Percentiles rank a stretch among this genome's conserved stretches.
These are phyloP conservation scores for Chaetops frenatus DNA, from an alignment of 2,113 vertebrate species.

Conservation along the genomic window DNA sequence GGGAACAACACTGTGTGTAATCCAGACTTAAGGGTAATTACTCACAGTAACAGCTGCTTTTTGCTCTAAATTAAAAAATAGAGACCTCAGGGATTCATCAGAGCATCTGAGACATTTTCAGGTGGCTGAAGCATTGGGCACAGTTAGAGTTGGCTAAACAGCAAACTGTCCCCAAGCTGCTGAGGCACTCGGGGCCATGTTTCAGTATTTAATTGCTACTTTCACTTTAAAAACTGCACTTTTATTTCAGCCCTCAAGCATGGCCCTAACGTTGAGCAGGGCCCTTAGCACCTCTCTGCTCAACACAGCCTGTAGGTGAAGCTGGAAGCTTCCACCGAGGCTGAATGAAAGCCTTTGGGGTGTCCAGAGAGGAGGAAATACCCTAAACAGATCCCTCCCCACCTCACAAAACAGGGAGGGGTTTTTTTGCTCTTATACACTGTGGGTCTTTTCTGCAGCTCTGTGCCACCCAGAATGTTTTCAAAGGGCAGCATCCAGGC, in stretches of 20 bases:
- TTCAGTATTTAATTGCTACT: not conserved
- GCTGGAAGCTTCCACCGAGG: not conserved
- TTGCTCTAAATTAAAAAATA: not conserved
- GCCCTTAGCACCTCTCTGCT: not conserved
- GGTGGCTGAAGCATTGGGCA: not conserved
- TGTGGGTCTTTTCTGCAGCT: not conserved
- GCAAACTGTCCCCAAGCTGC: not conserved
- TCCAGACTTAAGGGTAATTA: not conserved
- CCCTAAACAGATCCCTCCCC: conserved; percentile 13
- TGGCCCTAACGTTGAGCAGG: not conserved
- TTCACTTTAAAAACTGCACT: not conserved
- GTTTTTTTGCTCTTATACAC: not conserved
- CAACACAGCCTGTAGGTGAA: not conserved
- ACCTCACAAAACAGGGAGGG: not conserved
- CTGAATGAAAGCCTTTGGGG: not conserved
- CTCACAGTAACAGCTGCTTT: not conserved
- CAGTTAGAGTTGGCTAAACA: accelerated
- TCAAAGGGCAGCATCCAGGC: not conserved
- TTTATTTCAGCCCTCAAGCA: not conserved
- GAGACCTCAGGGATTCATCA: not conserved
- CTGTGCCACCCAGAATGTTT: not conserved
- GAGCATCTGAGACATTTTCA: not conserved
- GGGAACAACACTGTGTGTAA: not conserved
- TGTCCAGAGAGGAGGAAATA: not conserved
- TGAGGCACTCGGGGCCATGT: not conserved